These are phyloP conservation scores for Naja naja DNA, from an alignment of 2,113 vertebrate genomes.

Conservation along the genomic window DNA sequence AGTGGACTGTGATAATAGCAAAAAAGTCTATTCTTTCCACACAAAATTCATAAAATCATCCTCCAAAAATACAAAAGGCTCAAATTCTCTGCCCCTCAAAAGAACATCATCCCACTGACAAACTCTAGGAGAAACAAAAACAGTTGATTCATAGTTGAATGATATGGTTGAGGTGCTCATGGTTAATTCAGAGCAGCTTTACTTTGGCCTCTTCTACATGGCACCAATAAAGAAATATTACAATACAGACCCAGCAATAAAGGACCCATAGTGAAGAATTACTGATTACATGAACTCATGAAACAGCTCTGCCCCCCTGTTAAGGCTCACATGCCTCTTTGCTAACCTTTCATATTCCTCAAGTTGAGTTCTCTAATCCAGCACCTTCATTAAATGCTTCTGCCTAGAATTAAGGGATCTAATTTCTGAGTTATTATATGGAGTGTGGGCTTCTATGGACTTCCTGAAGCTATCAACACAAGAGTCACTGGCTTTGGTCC, in stretches of 20 bases:
- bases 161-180: not conserved
- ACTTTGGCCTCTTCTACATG: not conserved
- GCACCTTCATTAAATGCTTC: not conserved
- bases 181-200: not conserved
- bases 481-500: not conserved
- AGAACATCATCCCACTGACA: not conserved
- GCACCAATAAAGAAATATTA: not conserved
- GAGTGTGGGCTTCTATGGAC: not conserved
- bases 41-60: not conserved
- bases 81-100: not conserved
- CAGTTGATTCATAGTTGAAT: not conserved
- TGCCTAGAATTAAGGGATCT: not conserved
- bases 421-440: not conserved
- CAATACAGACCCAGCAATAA: not conserved
- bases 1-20: not conserved
- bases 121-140: not conserved
- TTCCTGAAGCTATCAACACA: not conserved
- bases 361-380: not conserved
- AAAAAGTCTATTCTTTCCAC: not conserved
- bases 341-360: not conserved
- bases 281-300: not conserved
- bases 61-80: not conserved
- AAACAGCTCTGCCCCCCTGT: not conserved
- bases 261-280: not conserved
- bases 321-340: not conserved